Percentiles rank a stretch among this genome's conserved stretches.
Evolutionary conservation across 2,113 vertebrate genomes (phyloP).

Genomic region (Platichthys stellatus): DNA sequence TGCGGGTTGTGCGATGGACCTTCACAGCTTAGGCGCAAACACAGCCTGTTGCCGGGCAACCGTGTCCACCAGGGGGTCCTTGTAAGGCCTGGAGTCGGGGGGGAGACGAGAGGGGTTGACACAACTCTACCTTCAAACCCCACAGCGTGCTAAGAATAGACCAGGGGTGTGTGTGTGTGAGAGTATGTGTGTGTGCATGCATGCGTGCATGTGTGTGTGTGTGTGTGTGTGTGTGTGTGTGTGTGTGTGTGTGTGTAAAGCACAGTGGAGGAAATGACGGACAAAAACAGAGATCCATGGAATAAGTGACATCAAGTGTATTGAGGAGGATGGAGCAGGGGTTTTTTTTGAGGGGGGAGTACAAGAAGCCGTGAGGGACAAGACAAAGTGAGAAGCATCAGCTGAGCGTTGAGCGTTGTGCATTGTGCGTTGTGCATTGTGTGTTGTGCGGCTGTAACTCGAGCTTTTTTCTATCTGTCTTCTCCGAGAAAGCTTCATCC

Average conservation of each 20-base stretch:
- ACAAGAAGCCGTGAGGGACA: not conserved
- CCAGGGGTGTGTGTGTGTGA: constrained; percentile 16
- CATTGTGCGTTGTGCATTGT: not conserved
- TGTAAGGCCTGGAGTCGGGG: constrained; percentile 77
- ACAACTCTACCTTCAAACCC: constrained; percentile 70
- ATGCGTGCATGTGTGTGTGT: constrained; percentile 21
- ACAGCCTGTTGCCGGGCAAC: constrained; percentile 64
- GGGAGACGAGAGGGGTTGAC: constrained; percentile 72
- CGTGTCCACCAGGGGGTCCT: constrained; percentile 66
- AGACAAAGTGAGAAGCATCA: constrained; percentile 19
- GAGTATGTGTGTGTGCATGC: constrained; percentile 25
- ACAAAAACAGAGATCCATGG: constrained; percentile 46
- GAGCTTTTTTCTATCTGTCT: constrained; percentile 48
- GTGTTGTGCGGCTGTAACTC: constrained; percentile 35
- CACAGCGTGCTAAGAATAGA: constrained; percentile 68
- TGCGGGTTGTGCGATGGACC: constrained; percentile 62
- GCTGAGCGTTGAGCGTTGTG: not conserved
- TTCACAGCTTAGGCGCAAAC: constrained; percentile 78
- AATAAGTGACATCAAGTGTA: constrained; percentile 50
- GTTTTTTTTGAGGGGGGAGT: not conserved
- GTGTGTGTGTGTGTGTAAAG: constrained; percentile 24
- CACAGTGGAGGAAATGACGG: constrained; percentile 44
- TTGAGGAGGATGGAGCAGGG: constrained; percentile 30
- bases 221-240: constrained; percentile 15
- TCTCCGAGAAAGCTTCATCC: constrained; percentile 72